phyloP scores from a whole-genome alignment of 2,888 invertebrate species.

The Eurytoma californica region DNA sequence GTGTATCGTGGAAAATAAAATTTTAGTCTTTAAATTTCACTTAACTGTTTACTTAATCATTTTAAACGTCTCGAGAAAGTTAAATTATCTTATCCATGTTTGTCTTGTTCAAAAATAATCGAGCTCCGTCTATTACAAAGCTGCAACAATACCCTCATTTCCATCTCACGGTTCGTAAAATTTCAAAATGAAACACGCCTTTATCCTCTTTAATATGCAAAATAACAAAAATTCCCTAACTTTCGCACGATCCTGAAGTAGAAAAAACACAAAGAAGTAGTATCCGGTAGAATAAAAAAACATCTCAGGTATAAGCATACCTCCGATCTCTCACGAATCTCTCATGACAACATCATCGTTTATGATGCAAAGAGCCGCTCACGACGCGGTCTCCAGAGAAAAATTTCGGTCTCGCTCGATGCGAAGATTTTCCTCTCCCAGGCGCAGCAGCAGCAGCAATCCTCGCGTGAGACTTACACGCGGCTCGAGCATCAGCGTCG shows the following conservation, averaged over 20 bases:
- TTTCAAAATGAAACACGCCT: background rate
- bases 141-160: too few relatives aligned
- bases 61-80: too few relatives aligned
- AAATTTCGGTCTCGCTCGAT: too few relatives aligned
- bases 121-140: too few relatives aligned
- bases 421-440: background rate
- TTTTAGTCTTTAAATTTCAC: too few relatives aligned
- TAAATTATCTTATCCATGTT: too few relatives aligned
- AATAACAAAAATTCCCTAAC: background rate
- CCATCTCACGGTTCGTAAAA: background rate
- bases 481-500: background rate
- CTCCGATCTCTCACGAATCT: background rate
- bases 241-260: slow-evolving; percentile 14
- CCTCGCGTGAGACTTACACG: slow-evolving; percentile 13
- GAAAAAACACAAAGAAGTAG: background rate
- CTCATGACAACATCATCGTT: too few relatives aligned
- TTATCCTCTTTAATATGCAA: background rate
- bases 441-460: background rate
- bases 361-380: too few relatives aligned
- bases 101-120: too few relatives aligned
- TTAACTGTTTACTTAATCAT: too few relatives aligned
- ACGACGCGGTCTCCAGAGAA: too few relatives aligned
- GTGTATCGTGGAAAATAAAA: too few relatives aligned
- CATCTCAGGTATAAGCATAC: background rate
- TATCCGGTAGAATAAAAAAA: background rate